A percentile compares a stretch with the other conserved stretches of the same genome.
Conservation (phyloP, 2,888 invertebrate species). For the Dryomyza anilis region DNA sequence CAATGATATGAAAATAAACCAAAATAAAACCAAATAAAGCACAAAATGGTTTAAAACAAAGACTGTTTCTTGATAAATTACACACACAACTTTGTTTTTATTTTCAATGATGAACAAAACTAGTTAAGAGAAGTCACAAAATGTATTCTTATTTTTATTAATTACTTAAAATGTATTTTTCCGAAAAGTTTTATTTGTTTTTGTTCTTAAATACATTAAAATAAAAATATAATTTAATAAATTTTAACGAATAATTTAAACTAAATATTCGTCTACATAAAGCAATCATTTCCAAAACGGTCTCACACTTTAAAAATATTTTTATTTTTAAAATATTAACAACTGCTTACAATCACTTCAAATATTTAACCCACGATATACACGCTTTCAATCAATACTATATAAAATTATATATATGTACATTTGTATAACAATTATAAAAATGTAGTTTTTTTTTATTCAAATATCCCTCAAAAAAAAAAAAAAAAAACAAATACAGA, state of each 20-base stretch:
- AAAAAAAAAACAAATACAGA: neutral
- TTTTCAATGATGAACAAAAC: too few relatives aligned
- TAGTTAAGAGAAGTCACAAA: too few relatives aligned
- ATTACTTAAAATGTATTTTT: too few relatives aligned
- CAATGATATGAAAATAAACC: slow-evolving; percentile 16
- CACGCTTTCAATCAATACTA: slow-evolving; percentile 17
- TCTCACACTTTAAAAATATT: too few relatives aligned
- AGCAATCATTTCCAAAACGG: neutral
- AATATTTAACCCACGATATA: slow-evolving; percentile 22
- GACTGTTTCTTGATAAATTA: slow-evolving; percentile 44
- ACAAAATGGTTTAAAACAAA: slow-evolving; percentile 34
- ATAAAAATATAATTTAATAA: too few relatives aligned
- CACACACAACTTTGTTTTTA: too few relatives aligned
- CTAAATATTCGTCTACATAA: too few relatives aligned
- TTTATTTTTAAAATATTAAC: neutral
- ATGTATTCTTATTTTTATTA: too few relatives aligned
- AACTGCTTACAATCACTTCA: slow-evolving; percentile 26
- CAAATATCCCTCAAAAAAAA: neutral
- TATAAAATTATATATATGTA: slow-evolving; percentile 27
- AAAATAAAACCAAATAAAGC: slow-evolving; percentile 23
- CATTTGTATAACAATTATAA: slow-evolving; percentile 2
- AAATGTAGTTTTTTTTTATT: too few relatives aligned
- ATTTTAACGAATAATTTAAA: too few relatives aligned
- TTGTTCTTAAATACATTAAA: too few relatives aligned
- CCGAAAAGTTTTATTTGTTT: too few relatives aligned